Base-by-base conservation (phyloP, 1,140 invertebrate genomes). In the Heliothis subflexa region DNA sequence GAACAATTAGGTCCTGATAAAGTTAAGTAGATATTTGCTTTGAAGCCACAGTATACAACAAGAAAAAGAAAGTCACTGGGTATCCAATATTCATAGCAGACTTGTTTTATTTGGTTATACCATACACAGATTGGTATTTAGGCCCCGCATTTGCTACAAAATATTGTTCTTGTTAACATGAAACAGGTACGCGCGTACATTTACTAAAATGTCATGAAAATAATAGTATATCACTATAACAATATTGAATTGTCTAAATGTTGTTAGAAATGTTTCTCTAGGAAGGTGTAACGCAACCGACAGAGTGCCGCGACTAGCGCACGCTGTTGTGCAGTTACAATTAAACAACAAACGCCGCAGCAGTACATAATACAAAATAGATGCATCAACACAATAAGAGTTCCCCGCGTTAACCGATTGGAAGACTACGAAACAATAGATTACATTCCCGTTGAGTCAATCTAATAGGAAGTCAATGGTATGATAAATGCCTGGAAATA, bases 101-200 rank as follows among this genome's bases (percentile, higher is more conserved):
- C 79, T 64, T 68, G 59, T 55, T 64, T 64, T 45, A 64, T 28
- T 40, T 40, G 33, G 33, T 79, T 66, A 81, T 75, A 59, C 50
- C 64, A 83, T 78, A 83, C 78, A 82, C 83, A 77, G 75, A 73
- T 83, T 52, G 83, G 83, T 81, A 83, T 83, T 91, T 92, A 91
- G 91, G 91, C 91, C 89, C 86, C 85, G 81, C 82, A 85, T 83
- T 83, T 87, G 81, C 84, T 84, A 85, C 83, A 82, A 85, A 84
- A 85, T 78, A 86, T 79, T 81, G 81, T 82, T 78, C 79, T 76
- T 80, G 64, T 84, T 82, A 81, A 82, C 61, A 80, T 79, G 84
- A 86, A 88, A 91, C 91, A 91, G 91, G 89, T 93, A 93, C 91
- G 86, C 87, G 85, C 85, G 88, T 93, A 91, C 89, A 89, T 90